These are phyloP conservation scores for Eremophila alpestris DNA, from an alignment of 2,797 vertebrate species.

Conservation along the genomic window DNA sequence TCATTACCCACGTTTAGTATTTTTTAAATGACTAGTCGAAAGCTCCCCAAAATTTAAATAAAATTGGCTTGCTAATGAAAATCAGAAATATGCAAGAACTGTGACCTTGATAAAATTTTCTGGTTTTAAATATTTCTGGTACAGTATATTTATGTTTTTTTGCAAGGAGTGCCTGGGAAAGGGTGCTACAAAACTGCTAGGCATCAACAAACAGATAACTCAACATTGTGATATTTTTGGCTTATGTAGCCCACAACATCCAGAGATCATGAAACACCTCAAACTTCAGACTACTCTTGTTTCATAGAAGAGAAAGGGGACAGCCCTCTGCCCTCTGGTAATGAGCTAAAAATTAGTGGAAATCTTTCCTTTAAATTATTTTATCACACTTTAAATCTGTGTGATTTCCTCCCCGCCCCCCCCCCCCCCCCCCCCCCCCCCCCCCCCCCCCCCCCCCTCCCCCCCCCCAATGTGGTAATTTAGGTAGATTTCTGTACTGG, in stretches of 20 bases:
- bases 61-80: conserved; percentile 19
- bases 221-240: neutral
- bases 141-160: neutral
- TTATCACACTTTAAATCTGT: neutral
- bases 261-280: neutral
- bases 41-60: neutral
- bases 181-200: neutral
- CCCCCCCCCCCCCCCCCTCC: no score
- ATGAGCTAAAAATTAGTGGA: neutral
- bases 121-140: neutral
- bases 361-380: neutral
- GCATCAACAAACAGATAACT: neutral
- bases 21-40: conserved; percentile 8
- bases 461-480: neutral
- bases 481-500: neutral
- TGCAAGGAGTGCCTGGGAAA: neutral
- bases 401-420: neutral
- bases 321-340: rapidly evolving
- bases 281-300: neutral
- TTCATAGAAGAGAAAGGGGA: neutral
- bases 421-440: no score
- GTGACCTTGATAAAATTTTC: conserved; percentile 3
- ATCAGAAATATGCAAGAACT: neutral
- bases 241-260: neutral
- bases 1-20: neutral